Conservation (phyloP, 2,797 vertebrate species). For the Cyprinella venusta region DNA sequence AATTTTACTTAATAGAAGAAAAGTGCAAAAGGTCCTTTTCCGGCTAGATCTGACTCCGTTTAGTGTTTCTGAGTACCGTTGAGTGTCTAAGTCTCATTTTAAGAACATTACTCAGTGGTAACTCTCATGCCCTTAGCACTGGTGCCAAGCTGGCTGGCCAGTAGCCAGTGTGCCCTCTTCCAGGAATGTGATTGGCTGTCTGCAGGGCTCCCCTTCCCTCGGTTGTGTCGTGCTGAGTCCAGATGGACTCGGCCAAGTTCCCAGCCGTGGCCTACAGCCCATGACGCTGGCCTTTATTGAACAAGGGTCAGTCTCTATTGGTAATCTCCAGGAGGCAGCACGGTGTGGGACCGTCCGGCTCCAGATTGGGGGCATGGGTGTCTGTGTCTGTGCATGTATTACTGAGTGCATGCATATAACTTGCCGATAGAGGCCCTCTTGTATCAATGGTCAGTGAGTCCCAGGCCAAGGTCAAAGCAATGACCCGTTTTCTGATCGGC, state of each 20-base stretch:
- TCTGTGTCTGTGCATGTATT: constrained; percentile 37
- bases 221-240: constrained; percentile 50
- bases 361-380: constrained; percentile 17
- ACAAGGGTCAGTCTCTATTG: constrained; percentile 59
- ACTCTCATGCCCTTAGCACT: constrained; percentile 42
- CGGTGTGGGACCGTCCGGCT: constrained; percentile 28
- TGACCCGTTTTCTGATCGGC: constrained; percentile 70
- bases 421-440: constrained; percentile 2
- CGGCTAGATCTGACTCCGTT: constrained; percentile 19
- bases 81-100: constrained; percentile 29
- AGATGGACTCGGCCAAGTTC: constrained; percentile 64
- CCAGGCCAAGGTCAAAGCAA: constrained; percentile 62
- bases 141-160: constrained; percentile 56
- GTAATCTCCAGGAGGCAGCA: constrained; percentile 49
- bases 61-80: constrained; percentile 8
- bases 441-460: constrained; percentile 47
- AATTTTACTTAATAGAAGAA: neutral
- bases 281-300: constrained; percentile 61
- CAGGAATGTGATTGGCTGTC: constrained; percentile 52
- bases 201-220: constrained; percentile 43
- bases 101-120: constrained; percentile 50
- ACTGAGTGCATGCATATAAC: constrained; percentile 26
- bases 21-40: neutral
- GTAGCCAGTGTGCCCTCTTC: constrained; percentile 37
- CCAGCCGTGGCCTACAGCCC: constrained; percentile 53